phyloP scores from a whole-genome alignment of 2,888 invertebrate genomes.

The Lycia hirtaria region DNA sequence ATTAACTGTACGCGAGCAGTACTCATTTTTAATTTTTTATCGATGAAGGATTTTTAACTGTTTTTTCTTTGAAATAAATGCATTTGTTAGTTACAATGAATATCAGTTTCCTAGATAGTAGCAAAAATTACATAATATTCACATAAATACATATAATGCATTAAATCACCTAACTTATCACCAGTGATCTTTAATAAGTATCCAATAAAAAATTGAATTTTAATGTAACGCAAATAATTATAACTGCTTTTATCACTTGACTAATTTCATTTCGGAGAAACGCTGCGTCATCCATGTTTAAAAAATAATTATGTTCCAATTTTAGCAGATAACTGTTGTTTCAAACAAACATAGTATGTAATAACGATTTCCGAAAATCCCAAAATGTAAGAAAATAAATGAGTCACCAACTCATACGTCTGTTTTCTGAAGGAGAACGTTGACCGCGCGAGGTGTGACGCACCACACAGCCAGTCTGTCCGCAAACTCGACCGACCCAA shows the following conservation, averaged over 20 bases:
- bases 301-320: slow-evolving; percentile 4
- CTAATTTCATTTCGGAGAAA: neutral
- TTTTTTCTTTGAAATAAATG: too few relatives aligned
- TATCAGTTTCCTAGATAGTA: too few relatives aligned
- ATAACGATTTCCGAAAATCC: slow-evolving; percentile 8
- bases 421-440: slow-evolving; percentile 68
- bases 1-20: too few relatives aligned
- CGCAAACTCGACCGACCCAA: slow-evolving; percentile 11
- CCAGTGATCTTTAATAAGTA: too few relatives aligned
- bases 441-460: slow-evolving; percentile 69
- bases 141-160: too few relatives aligned
- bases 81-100: too few relatives aligned
- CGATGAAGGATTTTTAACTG: too few relatives aligned
- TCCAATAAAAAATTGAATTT: too few relatives aligned
- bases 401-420: slow-evolving; percentile 63
- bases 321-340: neutral
- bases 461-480: slow-evolving; percentile 40
- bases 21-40: too few relatives aligned
- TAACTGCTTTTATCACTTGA: neutral
- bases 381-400: slow-evolving; percentile 62
- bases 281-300: slow-evolving; percentile 1
- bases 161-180: too few relatives aligned
- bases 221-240: neutral
- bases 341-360: neutral
- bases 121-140: too few relatives aligned